Evolutionary conservation across 2,888 invertebrate species (phyloP), one percentile per base, ranked within the genome.

Genomic region (Osmoderma eremita): DNA sequence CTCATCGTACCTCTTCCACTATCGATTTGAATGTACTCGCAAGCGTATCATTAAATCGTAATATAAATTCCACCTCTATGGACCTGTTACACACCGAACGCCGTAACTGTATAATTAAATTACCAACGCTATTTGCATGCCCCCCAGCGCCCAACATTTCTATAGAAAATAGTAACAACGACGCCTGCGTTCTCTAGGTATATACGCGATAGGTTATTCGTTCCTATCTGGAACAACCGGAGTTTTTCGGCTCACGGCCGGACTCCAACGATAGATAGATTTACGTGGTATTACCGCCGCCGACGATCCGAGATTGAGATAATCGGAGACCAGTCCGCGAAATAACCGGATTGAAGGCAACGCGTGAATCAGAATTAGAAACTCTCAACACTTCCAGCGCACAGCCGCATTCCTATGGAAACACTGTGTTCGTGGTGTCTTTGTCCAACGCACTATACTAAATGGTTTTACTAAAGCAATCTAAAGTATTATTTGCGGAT

Each of bases 331-430:
- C 49, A 49, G 48, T 65, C 58, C 56, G 65, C 56, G 49, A 67
- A 58, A 49, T 56, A 49, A 67, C 66, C 61, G 48, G 66, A 69
- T 61, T 74, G 67, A 71, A 73, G 69, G 70, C 67, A 71, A 72
- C 68, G 70, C 74, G 74, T 77, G 76, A 76, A 75, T 76, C 74
- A 76, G 75, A 74, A 74, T 74, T 75, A 74, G 75, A 75, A 75
- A 75, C 73, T 73, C 69, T 74, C 71, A 71, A 74, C 74, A 72
- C 71, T 72, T 72, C 75, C 30, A 74, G 76, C 75, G 74, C 75
- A 74, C 76, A 76, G 76, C 75, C 76, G 76, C 76, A 75, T 76
- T 74, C 73, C 72, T 36, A 17, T 18, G 4, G 38, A 30, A 30
- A 30, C 12, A 38, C 30, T 30, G 10, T 6, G 10, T 30, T 8